Base-by-base conservation (phyloP, 1,140 invertebrate species). In the Homarus americanus region DNA sequence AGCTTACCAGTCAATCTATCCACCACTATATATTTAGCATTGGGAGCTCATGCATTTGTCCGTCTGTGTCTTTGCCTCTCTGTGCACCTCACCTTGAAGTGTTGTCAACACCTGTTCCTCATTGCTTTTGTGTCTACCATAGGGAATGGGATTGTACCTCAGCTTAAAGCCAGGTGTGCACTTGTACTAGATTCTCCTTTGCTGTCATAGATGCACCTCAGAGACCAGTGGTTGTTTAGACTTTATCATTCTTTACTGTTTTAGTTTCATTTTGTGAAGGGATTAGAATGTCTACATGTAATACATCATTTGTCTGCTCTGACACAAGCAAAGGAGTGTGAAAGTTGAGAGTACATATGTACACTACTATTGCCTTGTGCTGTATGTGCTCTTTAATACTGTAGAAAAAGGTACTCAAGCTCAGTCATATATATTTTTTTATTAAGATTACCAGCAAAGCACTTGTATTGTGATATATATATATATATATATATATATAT, bases 171-270 rank as follows among this genome's bases (percentile, higher is more conserved):
- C 63, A 69, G 12, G 63, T 69, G 63, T 28, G n/a, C 63, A 32
- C 63, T 32, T 32, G 1, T 69, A 32, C 1, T 69, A 69, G 24
- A 32, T 69, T 69, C 1, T 69, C 28, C n/a, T 28, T 69, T 69
- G 63, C n/a, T 69, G 63, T 28, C 12, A 69, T 69, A 69, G 63
- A 69, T 69, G n/a, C 63, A 69, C 63, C 63, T 69, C 63, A 69
- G n/a, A 69, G 63, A 28, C 10, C 63, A 69, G n/a, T 69, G 63
- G 63, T 69, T 69, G 63, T 63, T 20, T 63, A 20, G 58, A 28
- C n/a, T n/a, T 28, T 69, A n/a, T 69, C 63, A 69, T 24, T 63
- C 58, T 63, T 28, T n/a, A 69, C n/a, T 69, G 63, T 32, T 1
- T 69, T 69, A 69, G 44, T 7, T 5, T 49, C 24, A 58, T 15